These are phyloP conservation scores for Clarias pachynema DNA, from an alignment of 2,797 vertebrate genomes.

Conservation along the genomic window DNA sequence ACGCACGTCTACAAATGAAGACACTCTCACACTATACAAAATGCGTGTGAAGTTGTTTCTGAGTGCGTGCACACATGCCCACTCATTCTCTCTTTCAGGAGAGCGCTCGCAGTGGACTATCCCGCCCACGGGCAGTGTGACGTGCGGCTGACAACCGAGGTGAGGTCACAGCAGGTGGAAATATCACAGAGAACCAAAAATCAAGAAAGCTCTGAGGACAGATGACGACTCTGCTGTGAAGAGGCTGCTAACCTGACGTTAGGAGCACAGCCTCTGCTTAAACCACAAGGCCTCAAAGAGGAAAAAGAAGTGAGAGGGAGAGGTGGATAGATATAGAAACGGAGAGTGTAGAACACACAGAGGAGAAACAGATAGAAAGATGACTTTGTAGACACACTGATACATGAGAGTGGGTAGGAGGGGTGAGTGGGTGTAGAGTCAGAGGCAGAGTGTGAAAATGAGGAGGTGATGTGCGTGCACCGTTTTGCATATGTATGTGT, in stretches of 20 bases:
- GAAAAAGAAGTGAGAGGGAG: constrained; percentile 46
- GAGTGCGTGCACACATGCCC: constrained; percentile 61
- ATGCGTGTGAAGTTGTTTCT: constrained; percentile 37
- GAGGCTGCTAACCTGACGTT: constrained; percentile 47
- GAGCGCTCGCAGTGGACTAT: constrained; percentile 50
- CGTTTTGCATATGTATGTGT: constrained; percentile 35
- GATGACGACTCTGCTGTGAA: constrained; percentile 51
- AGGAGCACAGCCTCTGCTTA: constrained; percentile 44
- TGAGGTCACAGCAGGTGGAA: constrained; percentile 69
- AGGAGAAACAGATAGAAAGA: constrained; percentile 35
- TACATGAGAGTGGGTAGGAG: constrained; percentile 43
- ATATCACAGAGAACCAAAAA: constrained; percentile 54
- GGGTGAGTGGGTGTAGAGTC: constrained; percentile 46
- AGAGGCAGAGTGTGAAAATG: constrained; percentile 49
- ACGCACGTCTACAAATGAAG: constrained; percentile 36
- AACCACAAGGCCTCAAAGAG: constrained; percentile 65
- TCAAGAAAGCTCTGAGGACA: constrained; percentile 53
- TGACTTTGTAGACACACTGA: constrained; percentile 18
- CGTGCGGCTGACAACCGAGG: constrained; percentile 51
- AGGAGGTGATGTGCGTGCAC: constrained; percentile 48
- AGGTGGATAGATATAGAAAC: constrained; percentile 34
- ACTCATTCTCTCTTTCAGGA: constrained; percentile 62
- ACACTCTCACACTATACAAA: constrained; percentile 49
- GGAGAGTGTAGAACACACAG: background rate
- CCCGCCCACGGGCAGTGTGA: constrained; percentile 59